These are phyloP conservation scores for Alsophila aescularia DNA, from an alignment of 2,888 invertebrate genomes.

Conservation along the genomic window DNA sequence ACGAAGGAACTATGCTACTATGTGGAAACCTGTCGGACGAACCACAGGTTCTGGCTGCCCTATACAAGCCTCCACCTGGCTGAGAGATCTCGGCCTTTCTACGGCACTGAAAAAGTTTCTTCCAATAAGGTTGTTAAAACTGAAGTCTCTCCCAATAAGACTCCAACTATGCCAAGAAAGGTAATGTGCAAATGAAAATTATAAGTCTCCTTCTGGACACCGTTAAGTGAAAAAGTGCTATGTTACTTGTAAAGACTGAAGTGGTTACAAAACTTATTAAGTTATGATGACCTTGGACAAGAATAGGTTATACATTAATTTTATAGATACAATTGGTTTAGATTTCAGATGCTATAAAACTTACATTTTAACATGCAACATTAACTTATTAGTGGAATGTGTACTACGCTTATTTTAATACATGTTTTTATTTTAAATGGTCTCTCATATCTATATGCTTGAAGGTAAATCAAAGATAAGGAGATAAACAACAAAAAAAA, in stretches of 20 bases:
- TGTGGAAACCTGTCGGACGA: conserved; percentile 64
- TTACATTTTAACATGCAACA: neutral
- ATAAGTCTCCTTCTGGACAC: conserved; percentile 7
- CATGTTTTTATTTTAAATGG: too few relatives aligned
- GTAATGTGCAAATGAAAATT: conserved; percentile 42
- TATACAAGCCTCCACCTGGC: conserved; percentile 71
- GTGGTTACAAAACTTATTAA: neutral
- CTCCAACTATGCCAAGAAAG: conserved; percentile 53
- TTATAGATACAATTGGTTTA: neutral
- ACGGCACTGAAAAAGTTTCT: conserved; percentile 57
- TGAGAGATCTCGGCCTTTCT: conserved; percentile 72
- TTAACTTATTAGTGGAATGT: neutral
- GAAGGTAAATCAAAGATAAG: too few relatives aligned
- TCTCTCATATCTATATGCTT: too few relatives aligned
- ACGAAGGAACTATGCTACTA: conserved; percentile 71
- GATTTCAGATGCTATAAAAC: neutral
- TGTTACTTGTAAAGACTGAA: conserved; percentile 14
- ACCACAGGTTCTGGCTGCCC: conserved; percentile 68
- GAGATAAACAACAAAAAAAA: too few relatives aligned
- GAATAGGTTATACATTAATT: neutral
- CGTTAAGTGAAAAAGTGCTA: conserved; percentile 8
- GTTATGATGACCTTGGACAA: conserved; percentile 3
- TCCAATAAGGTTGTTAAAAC: conserved; percentile 40
- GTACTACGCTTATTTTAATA: too few relatives aligned
- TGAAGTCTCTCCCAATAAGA: conserved; percentile 40